Evolutionary conservation across 2,113 vertebrate species (phyloP), one percentile per base, ranked within the genome.

Genomic region (Aptenodytes patagonicus): DNA sequence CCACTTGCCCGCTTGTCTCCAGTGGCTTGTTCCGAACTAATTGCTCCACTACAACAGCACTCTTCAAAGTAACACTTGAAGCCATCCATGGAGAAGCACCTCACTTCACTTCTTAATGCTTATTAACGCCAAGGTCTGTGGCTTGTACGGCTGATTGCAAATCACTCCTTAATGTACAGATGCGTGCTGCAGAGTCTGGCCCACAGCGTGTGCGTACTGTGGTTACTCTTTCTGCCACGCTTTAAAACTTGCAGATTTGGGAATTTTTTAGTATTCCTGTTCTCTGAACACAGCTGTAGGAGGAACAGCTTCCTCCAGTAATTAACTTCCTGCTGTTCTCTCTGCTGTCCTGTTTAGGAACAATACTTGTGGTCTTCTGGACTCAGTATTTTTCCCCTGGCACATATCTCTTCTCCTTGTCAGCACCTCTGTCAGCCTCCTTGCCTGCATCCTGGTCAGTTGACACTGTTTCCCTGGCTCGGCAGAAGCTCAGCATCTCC

Each of bases 131-230:
- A 47, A 78, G 46, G 32, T 25, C 55, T 58, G 19, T 51, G 47
- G n/a, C 42, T 87, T 2, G 0, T 66, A 34, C 0, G 0, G 10
- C n/a, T 62, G 42, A 58, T 38, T 58, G 77, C 47, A 75, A 78
- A 64, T 75, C 19, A 28, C 31, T 66, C 21, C 19, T 58, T 46
- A 51, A 76, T 36, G 9, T 62, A 51, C 28, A 72, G 44, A 36
- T 11, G 5, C 3, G 6, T 81, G 60, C 13, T 70, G n/a, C 66
- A 65, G 36, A 57, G 29, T 83, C 26, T 68, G 49, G 22, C 42
- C 38, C 24, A 15, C 7, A 42, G 8, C 9, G 5, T 46, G 13
- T 25, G 10, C 3, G 0, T 38, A 15, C 31, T 44, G 17, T 2
- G 2, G 17, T 72, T 83, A 73, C 52, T 81, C 40, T 58, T 89